Percentiles rank a stretch among this genome's conserved stretches.
phyloP scores from a whole-genome alignment of 2,888 invertebrate species.

The Elmis aenea region DNA sequence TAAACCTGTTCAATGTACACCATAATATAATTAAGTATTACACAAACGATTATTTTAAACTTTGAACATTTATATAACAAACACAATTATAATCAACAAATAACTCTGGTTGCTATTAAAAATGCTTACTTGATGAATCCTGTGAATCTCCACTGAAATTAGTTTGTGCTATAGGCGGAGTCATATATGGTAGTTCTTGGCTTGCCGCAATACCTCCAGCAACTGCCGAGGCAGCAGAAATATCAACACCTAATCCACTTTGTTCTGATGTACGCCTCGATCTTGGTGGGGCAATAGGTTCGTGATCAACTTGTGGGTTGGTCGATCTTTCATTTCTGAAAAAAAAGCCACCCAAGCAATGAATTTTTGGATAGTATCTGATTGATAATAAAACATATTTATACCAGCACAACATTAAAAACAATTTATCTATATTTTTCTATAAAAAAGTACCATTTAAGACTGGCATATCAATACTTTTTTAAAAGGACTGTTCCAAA shows the following conservation, averaged over 20 bases:
- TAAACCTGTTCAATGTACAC: too few species aligned
- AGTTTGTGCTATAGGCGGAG: conserved; percentile 60
- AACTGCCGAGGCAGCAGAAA: conserved; percentile 83
- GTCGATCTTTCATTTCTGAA: conserved; percentile 11
- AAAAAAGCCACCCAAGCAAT: too few species aligned
- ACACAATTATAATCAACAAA: not conserved
- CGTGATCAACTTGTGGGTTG: conserved; percentile 35
- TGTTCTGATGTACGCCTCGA: conserved; percentile 50
- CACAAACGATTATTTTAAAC: too few species aligned
- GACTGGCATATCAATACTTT: too few species aligned
- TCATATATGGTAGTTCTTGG: conserved; percentile 85
- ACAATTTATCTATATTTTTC: too few species aligned
- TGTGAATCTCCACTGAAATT: conserved; percentile 90
- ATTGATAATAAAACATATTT: too few species aligned
- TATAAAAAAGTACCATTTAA: too few species aligned
- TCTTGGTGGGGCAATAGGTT: conserved; percentile 49
- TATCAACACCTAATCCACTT: conserved; percentile 52
- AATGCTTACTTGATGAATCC: conserved; percentile 79
- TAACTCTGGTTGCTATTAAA: conserved; percentile 1
- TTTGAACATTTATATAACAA: too few species aligned
- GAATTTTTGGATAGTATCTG: too few species aligned
- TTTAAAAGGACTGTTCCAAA: too few species aligned
- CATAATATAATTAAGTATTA: too few species aligned
- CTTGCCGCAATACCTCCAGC: conserved; percentile 81
- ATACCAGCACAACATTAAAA: too few species aligned